Conservation (phyloP, 2,888 invertebrate species). For the Oscheius sp. region DNA sequence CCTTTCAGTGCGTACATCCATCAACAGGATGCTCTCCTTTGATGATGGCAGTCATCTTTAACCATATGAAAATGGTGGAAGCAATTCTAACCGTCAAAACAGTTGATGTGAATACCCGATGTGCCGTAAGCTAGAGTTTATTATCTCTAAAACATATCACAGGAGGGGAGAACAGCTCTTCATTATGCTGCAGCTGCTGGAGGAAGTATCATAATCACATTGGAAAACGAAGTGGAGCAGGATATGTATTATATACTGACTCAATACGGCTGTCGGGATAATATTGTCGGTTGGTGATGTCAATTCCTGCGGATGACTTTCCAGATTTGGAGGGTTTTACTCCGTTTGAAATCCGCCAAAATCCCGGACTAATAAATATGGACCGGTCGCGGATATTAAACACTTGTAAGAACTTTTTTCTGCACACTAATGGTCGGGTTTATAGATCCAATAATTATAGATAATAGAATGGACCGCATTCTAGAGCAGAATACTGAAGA, state of each 20-base stretch:
- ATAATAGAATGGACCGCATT: conserved; percentile 35
- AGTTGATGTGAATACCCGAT: conserved; percentile 3
- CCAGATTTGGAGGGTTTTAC: conserved; percentile 65
- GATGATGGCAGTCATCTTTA: conserved; percentile 58
- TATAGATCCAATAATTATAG: conserved; percentile 40
- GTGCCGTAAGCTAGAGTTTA: not conserved
- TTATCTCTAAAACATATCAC: conserved; percentile 18
- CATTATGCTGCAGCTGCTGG: conserved; percentile 61
- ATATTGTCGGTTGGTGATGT: not conserved
- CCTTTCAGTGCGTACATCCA: conserved; percentile 56
- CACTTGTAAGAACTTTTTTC: conserved; percentile 3
- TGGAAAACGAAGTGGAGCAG: conserved; percentile 33
- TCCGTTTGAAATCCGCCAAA: conserved; percentile 54
- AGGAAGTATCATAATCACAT: not conserved
- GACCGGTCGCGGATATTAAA: conserved; percentile 56
- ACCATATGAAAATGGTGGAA: conserved; percentile 33
- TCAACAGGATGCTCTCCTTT: conserved; percentile 57
- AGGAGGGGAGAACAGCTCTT: conserved; percentile 59
- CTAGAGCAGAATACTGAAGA: conserved; percentile 34
- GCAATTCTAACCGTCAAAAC: not conserved
- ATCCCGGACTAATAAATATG: conserved; percentile 62
- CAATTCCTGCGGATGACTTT: not conserved
- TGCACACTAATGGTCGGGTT: not conserved
- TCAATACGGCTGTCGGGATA: conserved; percentile 43
- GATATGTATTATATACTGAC: conserved; percentile 39